Evolutionary conservation across 2,888 invertebrate genomes (phyloP).

Genomic region (Branchellion lobata): DNA sequence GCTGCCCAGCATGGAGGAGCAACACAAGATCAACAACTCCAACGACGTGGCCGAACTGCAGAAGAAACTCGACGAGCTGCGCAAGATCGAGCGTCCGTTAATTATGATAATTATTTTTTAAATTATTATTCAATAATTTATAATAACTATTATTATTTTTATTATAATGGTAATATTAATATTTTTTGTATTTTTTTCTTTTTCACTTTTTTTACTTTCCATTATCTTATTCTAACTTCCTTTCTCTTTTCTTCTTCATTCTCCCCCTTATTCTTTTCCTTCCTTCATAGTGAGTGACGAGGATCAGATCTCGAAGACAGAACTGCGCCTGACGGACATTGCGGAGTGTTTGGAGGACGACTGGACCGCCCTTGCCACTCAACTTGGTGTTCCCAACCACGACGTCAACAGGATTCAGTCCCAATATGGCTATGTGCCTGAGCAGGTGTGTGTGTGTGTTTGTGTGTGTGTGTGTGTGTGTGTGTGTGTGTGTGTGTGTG

Average conservation of each 20-base stretch:
- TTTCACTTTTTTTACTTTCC: no score
- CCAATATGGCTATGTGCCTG: slow-evolving; percentile 79
- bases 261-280: no score
- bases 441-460: slow-evolving; percentile 66
- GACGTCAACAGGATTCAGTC: slow-evolving; percentile 78
- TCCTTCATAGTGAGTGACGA: slow-evolving; percentile 45
- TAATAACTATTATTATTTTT: no score
- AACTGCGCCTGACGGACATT: slow-evolving; percentile 82
- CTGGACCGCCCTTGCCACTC: slow-evolving; percentile 71
- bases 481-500: no score
- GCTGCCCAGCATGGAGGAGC: slow-evolving; percentile 40
- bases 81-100: slow-evolving; percentile 41
- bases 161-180: no score
- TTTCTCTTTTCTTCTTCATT: no score
- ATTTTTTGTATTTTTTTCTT: no score
- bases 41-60: slow-evolving; percentile 44
- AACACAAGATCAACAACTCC: slow-evolving; percentile 22
- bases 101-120: no score
- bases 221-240: no score
- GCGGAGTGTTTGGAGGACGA: slow-evolving; percentile 69
- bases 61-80: slow-evolving; percentile 42
- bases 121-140: no score
- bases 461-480: not conserved
- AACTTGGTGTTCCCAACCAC: slow-evolving; percentile 80
- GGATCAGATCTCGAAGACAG: slow-evolving; percentile 72